These are phyloP conservation scores for Ceratina australensis DNA, from an alignment of 1,140 invertebrate genomes.

Conservation along the genomic window DNA sequence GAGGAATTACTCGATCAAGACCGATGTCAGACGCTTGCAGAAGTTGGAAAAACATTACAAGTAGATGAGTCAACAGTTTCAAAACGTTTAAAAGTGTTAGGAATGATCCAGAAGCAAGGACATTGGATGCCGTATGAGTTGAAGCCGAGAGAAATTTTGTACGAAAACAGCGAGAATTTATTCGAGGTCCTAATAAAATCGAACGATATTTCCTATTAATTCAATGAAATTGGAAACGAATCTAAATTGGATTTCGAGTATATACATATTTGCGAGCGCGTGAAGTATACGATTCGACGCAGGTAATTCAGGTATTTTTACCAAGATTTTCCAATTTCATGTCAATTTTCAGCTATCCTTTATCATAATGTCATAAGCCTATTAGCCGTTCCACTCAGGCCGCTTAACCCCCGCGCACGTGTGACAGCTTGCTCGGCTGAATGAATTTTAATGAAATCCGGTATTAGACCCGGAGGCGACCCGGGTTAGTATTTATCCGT, in stretches of 20 bases:
- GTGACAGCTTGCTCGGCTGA: conserved; percentile 61
- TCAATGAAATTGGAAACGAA: conserved; percentile 1
- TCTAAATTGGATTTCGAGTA: not conserved
- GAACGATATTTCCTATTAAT: not conserved
- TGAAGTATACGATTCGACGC: not conserved
- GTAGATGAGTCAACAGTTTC: too few relatives aligned
- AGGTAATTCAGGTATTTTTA: conserved; percentile 3
- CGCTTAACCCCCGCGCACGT: conserved; percentile 47
- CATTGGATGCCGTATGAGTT: too few relatives aligned
- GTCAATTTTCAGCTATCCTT: conserved; percentile 36
- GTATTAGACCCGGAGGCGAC: conserved; percentile 47
- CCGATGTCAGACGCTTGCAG: too few relatives aligned
- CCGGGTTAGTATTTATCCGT: conserved; percentile 55
- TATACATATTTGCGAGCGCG: not conserved
- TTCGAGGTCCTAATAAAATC: too few relatives aligned
- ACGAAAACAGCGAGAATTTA: too few relatives aligned
- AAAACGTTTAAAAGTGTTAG: too few relatives aligned
- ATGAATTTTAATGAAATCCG: conserved; percentile 65
- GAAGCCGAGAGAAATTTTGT: too few relatives aligned
- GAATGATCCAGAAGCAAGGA: too few relatives aligned
- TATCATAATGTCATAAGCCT: conserved; percentile 53
- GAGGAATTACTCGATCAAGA: too few relatives aligned
- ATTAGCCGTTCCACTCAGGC: conserved; percentile 47
- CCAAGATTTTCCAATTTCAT: conserved; percentile 2
- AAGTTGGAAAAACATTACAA: too few relatives aligned